Conservation (phyloP, 2,888 invertebrate species). For the Mongoloraphidia duomilia region DNA sequence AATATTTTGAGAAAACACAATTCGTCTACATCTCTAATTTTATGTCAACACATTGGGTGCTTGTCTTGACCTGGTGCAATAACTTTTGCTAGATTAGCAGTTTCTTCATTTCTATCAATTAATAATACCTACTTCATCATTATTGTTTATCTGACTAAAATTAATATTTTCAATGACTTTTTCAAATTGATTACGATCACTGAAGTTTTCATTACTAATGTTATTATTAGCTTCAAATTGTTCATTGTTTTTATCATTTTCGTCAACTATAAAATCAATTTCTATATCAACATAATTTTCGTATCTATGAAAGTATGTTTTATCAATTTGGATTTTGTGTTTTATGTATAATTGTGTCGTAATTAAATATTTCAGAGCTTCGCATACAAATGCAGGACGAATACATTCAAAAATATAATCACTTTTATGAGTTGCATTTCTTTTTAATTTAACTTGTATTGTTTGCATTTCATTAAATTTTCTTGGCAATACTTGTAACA, state of each 20-base stretch:
- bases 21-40: conserved; percentile 15
- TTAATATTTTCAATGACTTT: conserved; percentile 3
- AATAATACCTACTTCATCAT: conserved; percentile 15
- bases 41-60: conserved; percentile 14
- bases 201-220: conserved; percentile 1
- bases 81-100: not conserved
- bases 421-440: conserved; percentile 16
- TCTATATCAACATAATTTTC: not conserved
- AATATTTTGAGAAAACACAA: conserved; percentile 17
- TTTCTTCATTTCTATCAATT: conserved; percentile 13
- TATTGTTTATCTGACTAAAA: conserved; percentile 7
- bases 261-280: conserved; percentile 13
- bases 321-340: too few species aligned
- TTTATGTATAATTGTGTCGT: too few species aligned
- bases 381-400: too few species aligned
- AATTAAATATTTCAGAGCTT: too few species aligned
- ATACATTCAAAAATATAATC: conserved; percentile 21
- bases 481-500: conserved; percentile 14
- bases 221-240: not conserved
- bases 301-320: too few species aligned
- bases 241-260: conserved; percentile 5
- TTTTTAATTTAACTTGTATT: conserved; percentile 19
- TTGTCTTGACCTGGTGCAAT: conserved; percentile 18
- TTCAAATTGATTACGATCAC: too few species aligned
- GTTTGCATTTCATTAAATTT: conserved; percentile 16